Base-by-base conservation (phyloP, 2,888 invertebrate genomes). In the Dendrolimus houi region DNA sequence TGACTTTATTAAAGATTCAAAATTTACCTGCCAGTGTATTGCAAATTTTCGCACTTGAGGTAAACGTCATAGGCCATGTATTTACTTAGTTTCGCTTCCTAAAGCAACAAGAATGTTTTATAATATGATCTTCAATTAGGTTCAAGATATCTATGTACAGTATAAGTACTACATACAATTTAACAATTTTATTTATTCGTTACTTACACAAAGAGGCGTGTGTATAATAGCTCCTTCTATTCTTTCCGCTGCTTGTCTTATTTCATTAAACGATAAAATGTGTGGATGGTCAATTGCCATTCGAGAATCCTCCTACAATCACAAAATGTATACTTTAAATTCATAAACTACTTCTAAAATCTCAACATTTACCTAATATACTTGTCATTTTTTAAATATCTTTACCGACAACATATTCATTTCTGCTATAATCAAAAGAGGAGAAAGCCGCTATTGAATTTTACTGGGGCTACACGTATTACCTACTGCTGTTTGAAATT, bases 11-110 rank as follows among this genome's bases (percentile, higher is more conserved):
- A 29, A 29, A 29, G 13, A 10, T 12, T 9, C 1, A 53, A 52
- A 52, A 41, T 52, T 13, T 83, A 95, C 95, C 95, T 97, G 71
- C 97, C 97, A 29, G 96, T 97, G 64, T 93, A 94, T 80, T 97
- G 97, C 47, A 96, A 88, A 78, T 95, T 96, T 78, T 97, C 97
- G 80, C 96, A 96, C 85, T 97, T 97, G 71, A 97, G 91, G 80
- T 93, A 97, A 56, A 97, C 86, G 58, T 86, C 74, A 61, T 89
- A 89, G 65, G 96, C 94, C 93, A 96, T 94, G 58, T 72, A 80
- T 76, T 86, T 88, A 64, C 86, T 83, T 40, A 87, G 61, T 69
- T 89, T 89, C n/a, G 89, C 85, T 75, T 89, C 89, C 89, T 89
- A 76, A 58, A 81, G 83, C 42, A 59, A 54, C 53, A 29, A 29